phyloP scores from a whole-genome alignment of 2,888 invertebrate species.

The Encarsia formosa region DNA sequence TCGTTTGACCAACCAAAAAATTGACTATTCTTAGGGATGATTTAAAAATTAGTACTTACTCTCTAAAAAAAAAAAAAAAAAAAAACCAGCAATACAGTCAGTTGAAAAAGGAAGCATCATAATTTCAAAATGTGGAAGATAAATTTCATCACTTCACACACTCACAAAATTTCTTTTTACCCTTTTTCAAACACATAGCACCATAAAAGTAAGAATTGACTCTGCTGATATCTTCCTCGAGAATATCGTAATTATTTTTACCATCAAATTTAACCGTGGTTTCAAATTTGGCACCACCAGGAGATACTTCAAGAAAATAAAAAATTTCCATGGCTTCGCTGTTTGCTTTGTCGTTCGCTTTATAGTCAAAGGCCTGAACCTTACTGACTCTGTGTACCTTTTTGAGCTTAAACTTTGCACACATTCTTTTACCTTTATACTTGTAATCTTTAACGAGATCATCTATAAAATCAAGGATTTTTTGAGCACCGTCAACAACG shows the following conservation, averaged over 20 bases:
- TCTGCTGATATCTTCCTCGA: constrained; percentile 44
- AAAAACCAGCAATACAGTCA: too few relatives aligned
- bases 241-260: constrained; percentile 39
- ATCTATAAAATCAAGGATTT: constrained; percentile 51
- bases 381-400: constrained; percentile 55
- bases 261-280: constrained; percentile 58
- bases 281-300: constrained; percentile 68
- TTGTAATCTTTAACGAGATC: constrained; percentile 39
- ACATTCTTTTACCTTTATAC: constrained; percentile 47
- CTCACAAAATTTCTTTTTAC: constrained; percentile 45
- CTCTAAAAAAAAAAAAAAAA: too few relatives aligned
- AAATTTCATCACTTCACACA: too few relatives aligned
- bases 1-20: too few relatives aligned
- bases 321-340: constrained; percentile 63
- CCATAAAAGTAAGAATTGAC: constrained; percentile 41
- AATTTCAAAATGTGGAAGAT: too few relatives aligned
- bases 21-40: too few relatives aligned
- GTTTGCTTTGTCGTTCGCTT: constrained; percentile 24
- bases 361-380: constrained; percentile 53
- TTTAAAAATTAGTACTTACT: too few relatives aligned
- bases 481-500: constrained; percentile 55
- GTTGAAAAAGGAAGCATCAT: too few relatives aligned
- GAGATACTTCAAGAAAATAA: constrained; percentile 66
- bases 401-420: constrained; percentile 56
- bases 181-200: constrained; percentile 42